Conservation (phyloP, 2,888 invertebrate genomes). For the Cryptus viduatorius region DNA sequence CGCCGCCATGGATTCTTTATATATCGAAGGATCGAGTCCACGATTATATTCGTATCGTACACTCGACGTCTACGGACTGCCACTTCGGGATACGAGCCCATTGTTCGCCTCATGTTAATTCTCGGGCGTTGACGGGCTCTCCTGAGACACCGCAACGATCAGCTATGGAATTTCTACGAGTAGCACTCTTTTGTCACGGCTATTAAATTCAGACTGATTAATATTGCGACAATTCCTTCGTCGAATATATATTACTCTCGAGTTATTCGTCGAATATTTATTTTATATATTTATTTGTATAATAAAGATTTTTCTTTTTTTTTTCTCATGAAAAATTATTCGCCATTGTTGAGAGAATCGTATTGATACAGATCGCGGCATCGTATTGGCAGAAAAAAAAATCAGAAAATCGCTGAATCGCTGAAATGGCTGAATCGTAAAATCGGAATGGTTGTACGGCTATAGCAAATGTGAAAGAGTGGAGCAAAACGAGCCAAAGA, state of each 20-base stretch:
- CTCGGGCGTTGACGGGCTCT: constrained; percentile 65
- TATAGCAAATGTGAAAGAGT: no score
- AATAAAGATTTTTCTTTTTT: no score
- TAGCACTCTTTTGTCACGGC: constrained; percentile 48
- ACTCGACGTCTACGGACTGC: constrained; percentile 43
- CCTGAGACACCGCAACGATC: constrained; percentile 43
- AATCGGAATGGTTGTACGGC: no score
- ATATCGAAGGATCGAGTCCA: constrained; percentile 54
- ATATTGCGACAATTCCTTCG: constrained; percentile 5
- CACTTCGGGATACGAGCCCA: constrained; percentile 64
- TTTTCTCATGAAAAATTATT: no score
- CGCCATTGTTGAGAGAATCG: no score
- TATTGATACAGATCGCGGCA: no score
- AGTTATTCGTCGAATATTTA: no score
- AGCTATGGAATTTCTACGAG: constrained; percentile 56
- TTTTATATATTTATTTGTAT: no score
- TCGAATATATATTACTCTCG: background rate
- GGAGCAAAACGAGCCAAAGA: no score
- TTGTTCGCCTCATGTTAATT: constrained; percentile 66
- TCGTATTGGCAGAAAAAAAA: no score
- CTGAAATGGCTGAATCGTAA: no score
- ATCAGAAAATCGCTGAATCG: no score
- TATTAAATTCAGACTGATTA: constrained; percentile 30
- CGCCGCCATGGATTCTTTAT: constrained; percentile 43
- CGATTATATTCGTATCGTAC: constrained; percentile 66